Evolutionary conservation across 2,888 invertebrate species (phyloP).

Genomic region (Mylabris sibirica): DNA sequence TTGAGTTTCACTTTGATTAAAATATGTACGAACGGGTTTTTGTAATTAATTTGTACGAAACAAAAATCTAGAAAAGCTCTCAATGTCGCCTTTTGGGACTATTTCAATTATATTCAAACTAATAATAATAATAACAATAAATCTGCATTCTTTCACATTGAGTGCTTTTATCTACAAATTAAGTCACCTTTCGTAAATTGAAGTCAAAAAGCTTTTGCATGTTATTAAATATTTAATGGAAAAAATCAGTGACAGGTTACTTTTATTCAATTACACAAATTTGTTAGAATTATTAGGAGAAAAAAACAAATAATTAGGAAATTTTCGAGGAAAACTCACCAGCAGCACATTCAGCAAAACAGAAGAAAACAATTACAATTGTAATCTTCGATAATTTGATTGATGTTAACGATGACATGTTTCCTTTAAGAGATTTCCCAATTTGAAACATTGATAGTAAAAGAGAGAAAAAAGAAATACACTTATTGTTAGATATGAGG

Average conservation of each 20-base stretch:
- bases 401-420: conserved; percentile 32
- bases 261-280: too few species aligned
- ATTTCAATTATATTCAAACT: not conserved
- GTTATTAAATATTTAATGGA: not conserved
- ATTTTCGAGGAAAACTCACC: conserved; percentile 59
- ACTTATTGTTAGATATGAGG: conserved; percentile 21
- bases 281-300: too few species aligned
- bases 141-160: too few species aligned
- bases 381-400: conserved; percentile 58
- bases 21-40: conserved; percentile 11
- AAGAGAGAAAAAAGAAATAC: conserved; percentile 1
- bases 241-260: too few species aligned
- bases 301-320: too few species aligned
- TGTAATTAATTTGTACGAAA: conserved; percentile 8
- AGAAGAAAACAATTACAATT: conserved; percentile 65
- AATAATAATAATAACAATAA: not conserved
- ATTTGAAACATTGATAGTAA: conserved; percentile 6
- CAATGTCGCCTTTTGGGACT: not conserved
- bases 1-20: too few species aligned
- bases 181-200: not conserved
- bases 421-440: conserved; percentile 13
- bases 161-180: not conserved
- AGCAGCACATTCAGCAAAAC: conserved; percentile 68
- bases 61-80: not conserved
- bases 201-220: not conserved